phyloP scores from a whole-genome alignment of 2,888 invertebrate species.

The Piscicola geometra region DNA sequence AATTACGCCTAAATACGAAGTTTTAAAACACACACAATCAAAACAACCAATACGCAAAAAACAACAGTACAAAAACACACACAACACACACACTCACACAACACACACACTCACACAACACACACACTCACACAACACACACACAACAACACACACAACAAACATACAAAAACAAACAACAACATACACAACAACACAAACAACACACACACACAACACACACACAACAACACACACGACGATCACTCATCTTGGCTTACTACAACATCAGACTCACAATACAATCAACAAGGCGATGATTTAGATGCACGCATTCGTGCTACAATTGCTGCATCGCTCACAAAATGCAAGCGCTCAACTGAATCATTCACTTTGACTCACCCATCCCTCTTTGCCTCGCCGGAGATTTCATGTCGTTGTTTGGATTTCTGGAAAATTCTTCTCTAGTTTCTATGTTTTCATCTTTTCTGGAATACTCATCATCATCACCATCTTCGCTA shows the following conservation, averaged over 20 bases:
- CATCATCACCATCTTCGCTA: not conserved
- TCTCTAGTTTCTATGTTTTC: not conserved
- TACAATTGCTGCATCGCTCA: too few species aligned
- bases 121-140: not conserved
- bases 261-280: not conserved
- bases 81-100: conserved; percentile 5
- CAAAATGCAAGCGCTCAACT: not conserved
- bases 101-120: not conserved
- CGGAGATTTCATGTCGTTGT: too few species aligned
- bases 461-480: not conserved
- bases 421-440: not conserved
- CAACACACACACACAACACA: conserved; percentile 8
- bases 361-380: not conserved
- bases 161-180: not conserved
- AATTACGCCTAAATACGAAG: too few species aligned
- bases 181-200: conserved; percentile 2
- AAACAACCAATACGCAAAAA: not conserved
- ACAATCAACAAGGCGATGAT: not conserved
- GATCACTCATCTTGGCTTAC: not conserved
- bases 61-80: not conserved
- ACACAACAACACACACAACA: conserved; percentile 9
- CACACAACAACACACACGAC: not conserved
- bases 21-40: not conserved
- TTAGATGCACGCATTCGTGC: too few species aligned
- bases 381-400: not conserved